Percentiles rank a stretch among this genome's conserved stretches.
These are phyloP conservation scores for Drosophila asahinai DNA, from an alignment of 1,140 invertebrate species.

Conservation along the genomic window DNA sequence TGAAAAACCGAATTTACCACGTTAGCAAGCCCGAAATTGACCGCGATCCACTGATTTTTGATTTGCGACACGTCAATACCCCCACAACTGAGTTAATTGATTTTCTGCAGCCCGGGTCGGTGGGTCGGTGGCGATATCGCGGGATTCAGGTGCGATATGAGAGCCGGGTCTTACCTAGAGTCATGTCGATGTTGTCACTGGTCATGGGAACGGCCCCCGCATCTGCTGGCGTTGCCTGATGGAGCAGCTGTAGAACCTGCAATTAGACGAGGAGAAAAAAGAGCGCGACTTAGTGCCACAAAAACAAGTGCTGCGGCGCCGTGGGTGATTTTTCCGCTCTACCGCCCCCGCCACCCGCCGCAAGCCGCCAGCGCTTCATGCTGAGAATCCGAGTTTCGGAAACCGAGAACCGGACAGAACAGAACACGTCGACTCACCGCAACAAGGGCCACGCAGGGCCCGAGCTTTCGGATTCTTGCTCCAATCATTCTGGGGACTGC, in stretches of 20 bases:
- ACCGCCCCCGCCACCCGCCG: background rate
- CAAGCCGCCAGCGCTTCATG: background rate
- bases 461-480: conserved; percentile 60
- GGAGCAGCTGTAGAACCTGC: conserved; percentile 63
- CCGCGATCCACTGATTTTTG: conserved; percentile 37
- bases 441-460: conserved; percentile 65
- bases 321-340: background rate
- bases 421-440: conserved; percentile 79
- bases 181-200: conserved; percentile 92
- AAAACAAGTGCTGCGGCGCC: background rate
- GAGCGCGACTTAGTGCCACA: conserved; percentile 4
- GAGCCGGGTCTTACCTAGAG: conserved; percentile 89
- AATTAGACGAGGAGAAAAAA: conserved; percentile 13
- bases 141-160: background rate
- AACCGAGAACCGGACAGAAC: conserved; percentile 9
- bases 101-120: conserved; percentile 27
- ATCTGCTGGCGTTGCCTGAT: conserved; percentile 60
- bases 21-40: conserved; percentile 33
- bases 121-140: conserved; percentile 16
- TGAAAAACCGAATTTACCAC: conserved; percentile 25
- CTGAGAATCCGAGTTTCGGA: conserved; percentile 11
- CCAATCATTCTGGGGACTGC: conserved; percentile 53
- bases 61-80: conserved; percentile 73
- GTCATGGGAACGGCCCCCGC: conserved; percentile 92
- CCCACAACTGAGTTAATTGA: conserved; percentile 28